Percentiles rank a stretch among this genome's conserved stretches.
phyloP scores from a whole-genome alignment of 2,113 vertebrate genomes.

The Hydrolagus affinis region DNA sequence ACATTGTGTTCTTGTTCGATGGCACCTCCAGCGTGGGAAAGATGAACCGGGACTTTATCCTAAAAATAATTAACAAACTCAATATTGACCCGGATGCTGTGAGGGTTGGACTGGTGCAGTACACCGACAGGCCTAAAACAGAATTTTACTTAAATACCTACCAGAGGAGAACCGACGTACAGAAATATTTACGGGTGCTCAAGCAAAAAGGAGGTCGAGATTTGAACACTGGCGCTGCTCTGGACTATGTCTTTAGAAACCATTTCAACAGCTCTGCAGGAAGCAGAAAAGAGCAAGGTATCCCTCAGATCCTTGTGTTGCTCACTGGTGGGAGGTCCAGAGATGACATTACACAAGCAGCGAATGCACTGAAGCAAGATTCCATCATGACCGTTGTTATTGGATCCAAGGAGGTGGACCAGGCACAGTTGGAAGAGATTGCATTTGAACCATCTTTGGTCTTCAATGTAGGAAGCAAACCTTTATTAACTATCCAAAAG shows the following conservation, averaged over 20 bases:
- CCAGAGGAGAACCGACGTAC: constrained; percentile 64
- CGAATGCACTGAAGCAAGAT: constrained; percentile 57
- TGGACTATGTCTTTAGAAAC: constrained; percentile 63
- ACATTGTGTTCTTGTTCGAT: constrained; percentile 95
- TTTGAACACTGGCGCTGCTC: constrained; percentile 73
- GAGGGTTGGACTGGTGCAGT: constrained; percentile 81
- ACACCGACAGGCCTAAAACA: constrained; percentile 66
- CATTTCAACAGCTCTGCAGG: constrained; percentile 71
- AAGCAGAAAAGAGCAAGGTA: constrained; percentile 65
- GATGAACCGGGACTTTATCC: constrained; percentile 74
- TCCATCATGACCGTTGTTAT: constrained; percentile 79
- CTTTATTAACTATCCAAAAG: constrained; percentile 47
- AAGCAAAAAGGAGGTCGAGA: constrained; percentile 66
- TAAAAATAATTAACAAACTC: constrained; percentile 68
- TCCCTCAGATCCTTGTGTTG: constrained; percentile 80
- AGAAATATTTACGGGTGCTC: constrained; percentile 64
- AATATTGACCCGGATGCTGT: constrained; percentile 72
- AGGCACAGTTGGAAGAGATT: constrained; percentile 57
- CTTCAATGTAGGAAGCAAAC: constrained; percentile 53
- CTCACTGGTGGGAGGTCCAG: constrained; percentile 67
- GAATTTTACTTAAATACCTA: constrained; percentile 79
- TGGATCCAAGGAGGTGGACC: constrained; percentile 65
- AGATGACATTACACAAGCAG: constrained; percentile 49
- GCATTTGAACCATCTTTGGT: constrained; percentile 81
- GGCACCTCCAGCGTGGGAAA: constrained; percentile 78